Conservation (phyloP, 1,140 invertebrate species). For the Bombus sylvicola region DNA sequence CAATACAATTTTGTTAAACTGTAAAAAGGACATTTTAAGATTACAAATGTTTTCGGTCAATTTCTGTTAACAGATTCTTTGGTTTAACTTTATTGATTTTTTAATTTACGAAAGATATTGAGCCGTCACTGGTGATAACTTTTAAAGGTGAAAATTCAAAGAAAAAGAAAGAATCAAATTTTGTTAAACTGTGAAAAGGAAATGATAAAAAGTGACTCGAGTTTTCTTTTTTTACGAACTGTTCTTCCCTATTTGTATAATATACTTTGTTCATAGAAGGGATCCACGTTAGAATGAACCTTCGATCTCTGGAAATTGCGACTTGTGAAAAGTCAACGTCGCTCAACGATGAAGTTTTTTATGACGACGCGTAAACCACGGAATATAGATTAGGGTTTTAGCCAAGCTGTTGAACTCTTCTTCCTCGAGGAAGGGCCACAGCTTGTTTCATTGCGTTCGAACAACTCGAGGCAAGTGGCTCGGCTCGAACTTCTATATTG, state of each 20-base stretch:
- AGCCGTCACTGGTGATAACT: too few relatives aligned
- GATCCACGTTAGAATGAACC: neutral
- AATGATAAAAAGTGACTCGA: too few relatives aligned
- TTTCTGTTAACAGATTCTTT: too few relatives aligned
- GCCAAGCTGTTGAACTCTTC: neutral
- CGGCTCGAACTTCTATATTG: neutral
- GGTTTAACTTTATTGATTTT: too few relatives aligned
- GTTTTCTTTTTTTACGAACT: too few relatives aligned
- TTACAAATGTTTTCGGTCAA: too few relatives aligned
- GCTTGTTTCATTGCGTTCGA: neutral
- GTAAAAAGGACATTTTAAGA: too few relatives aligned
- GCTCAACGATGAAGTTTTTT: constrained; percentile 27
- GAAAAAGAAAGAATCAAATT: too few relatives aligned
- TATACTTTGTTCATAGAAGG: neutral
- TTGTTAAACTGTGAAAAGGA: too few relatives aligned
- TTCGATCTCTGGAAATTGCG: constrained; percentile 6
- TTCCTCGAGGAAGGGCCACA: neutral
- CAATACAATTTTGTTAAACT: too few relatives aligned
- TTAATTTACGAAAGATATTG: too few relatives aligned
- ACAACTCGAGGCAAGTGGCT: constrained; percentile 10
- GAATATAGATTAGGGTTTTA: constrained; percentile 27
- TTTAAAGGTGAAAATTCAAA: too few relatives aligned
- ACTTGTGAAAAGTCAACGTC: neutral
- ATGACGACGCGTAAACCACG: constrained; percentile 2
- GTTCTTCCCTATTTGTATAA: neutral